phyloP scores from a whole-genome alignment of 2,888 invertebrate genomes.

The Harmothoe impar region DNA sequence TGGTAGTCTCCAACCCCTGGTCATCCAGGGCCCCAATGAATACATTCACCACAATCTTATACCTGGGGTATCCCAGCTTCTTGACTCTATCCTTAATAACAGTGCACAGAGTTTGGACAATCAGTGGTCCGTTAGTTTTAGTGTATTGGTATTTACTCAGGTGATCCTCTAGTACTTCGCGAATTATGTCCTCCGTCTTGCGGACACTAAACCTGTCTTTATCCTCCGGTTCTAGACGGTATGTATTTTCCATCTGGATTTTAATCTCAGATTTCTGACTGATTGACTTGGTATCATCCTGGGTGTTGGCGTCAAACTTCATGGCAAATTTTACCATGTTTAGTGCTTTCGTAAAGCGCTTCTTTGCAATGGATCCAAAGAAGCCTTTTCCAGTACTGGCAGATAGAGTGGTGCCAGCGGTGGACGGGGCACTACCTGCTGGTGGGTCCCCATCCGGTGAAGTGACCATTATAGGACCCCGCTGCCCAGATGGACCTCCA shows the following conservation, averaged over 20 bases:
- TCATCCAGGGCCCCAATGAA: neutral
- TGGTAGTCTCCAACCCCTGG: constrained; percentile 6
- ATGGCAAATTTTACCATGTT: constrained; percentile 46
- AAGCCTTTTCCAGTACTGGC: constrained; percentile 22
- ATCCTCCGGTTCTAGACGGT: neutral
- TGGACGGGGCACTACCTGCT: neutral
- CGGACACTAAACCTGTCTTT: neutral
- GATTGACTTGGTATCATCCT: constrained; percentile 15
- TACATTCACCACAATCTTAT: constrained; percentile 46
- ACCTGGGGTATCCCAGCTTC: constrained; percentile 30
- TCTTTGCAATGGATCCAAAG: constrained; percentile 39
- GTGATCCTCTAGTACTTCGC: neutral
- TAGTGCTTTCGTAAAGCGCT: neutral
- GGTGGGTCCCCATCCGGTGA: neutral
- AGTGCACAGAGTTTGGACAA: constrained; percentile 38
- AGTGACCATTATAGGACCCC: neutral
- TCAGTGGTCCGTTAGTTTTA: neutral
- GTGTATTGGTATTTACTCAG: neutral
- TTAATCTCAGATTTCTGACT: constrained; percentile 8
- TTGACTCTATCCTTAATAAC: constrained; percentile 42
- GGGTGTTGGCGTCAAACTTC: constrained; percentile 7
- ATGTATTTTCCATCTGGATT: constrained; percentile 42
- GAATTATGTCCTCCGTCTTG: neutral
- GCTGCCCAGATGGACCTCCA: neutral
- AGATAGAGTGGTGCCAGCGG: neutral